Conservation (phyloP, 2,113 vertebrate species). For the Aegypius monachus region DNA sequence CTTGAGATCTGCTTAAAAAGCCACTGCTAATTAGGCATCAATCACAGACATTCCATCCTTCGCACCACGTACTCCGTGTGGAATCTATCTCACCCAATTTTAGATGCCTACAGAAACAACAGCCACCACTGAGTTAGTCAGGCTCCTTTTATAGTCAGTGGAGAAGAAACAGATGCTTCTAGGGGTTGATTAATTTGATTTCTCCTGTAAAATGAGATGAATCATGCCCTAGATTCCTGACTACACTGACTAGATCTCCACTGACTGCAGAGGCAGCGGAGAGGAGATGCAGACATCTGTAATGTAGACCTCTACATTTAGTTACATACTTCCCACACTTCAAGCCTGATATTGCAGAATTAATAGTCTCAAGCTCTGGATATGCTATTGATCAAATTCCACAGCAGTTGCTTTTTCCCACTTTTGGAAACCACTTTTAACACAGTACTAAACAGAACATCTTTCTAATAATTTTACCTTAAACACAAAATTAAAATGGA, state of each 20-base stretch:
- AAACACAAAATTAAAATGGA: background rate
- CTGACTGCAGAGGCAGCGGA: background rate
- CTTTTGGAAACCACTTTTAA: background rate
- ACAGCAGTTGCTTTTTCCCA: background rate
- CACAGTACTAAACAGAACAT: background rate
- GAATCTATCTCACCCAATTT: constrained; percentile 59
- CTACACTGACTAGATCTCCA: background rate
- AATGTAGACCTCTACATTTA: background rate
- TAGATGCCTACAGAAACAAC: constrained; percentile 59
- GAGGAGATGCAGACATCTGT: background rate
- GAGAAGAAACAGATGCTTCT: constrained; percentile 13
- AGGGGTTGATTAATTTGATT: constrained; percentile 36
- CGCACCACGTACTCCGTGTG: background rate
- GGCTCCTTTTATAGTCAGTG: constrained; percentile 62
- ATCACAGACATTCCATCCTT: constrained; percentile 12
- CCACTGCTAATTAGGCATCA: constrained; percentile 19
- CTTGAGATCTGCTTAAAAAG: background rate
- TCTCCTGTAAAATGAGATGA: constrained; percentile 6
- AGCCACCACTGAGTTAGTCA: background rate
- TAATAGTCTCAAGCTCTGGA: background rate
- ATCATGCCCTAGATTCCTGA: constrained; percentile 18
- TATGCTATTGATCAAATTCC: background rate
- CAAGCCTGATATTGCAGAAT: background rate
- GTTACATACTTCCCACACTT: background rate
- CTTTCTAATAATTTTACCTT: background rate